Evolutionary conservation across 2,888 invertebrate genomes (phyloP).

Genomic region (Leptopterna dolabrata): DNA sequence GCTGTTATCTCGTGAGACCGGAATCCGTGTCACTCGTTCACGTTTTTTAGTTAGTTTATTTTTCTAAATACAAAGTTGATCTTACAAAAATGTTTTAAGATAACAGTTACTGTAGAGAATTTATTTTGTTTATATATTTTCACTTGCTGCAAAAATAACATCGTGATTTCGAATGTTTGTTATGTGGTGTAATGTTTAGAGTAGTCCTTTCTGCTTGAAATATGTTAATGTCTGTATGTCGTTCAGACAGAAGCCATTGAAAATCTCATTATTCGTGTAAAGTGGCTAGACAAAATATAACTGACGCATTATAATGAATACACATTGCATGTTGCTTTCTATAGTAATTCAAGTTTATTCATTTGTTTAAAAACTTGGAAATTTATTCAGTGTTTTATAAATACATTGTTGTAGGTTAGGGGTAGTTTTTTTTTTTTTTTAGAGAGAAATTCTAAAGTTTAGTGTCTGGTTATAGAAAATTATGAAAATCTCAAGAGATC

Average conservation of each 20-base stretch:
- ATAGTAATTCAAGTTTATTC: not conserved
- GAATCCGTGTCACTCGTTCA: not conserved
- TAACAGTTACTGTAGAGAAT: not conserved
- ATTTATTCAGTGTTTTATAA: slow-evolving; percentile 4
- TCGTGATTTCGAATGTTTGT: not conserved
- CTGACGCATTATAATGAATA: not conserved
- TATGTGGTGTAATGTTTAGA: not conserved
- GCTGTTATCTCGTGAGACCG: not conserved
- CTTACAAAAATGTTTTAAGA: not conserved
- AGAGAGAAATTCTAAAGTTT: too few relatives aligned
- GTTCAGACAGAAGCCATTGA: not conserved
- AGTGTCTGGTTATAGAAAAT: too few relatives aligned
- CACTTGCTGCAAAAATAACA: not conserved
- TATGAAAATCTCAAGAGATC: too few relatives aligned
- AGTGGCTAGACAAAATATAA: not conserved
- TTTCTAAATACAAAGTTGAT: not conserved
- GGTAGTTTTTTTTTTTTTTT: not conserved
- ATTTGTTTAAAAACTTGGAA: not conserved
- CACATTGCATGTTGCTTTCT: not conserved
- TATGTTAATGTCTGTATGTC: not conserved
- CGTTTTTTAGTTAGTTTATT: not conserved
- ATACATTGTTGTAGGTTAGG: not conserved
- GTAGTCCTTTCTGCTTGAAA: not conserved
- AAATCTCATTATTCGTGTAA: not conserved
- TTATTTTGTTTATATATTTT: not conserved